Percentiles rank a stretch among this genome's conserved stretches.
These are phyloP conservation scores for Sylvilagus floridanus DNA, from an alignment of 2,797 vertebrate species.

Conservation along the genomic window DNA sequence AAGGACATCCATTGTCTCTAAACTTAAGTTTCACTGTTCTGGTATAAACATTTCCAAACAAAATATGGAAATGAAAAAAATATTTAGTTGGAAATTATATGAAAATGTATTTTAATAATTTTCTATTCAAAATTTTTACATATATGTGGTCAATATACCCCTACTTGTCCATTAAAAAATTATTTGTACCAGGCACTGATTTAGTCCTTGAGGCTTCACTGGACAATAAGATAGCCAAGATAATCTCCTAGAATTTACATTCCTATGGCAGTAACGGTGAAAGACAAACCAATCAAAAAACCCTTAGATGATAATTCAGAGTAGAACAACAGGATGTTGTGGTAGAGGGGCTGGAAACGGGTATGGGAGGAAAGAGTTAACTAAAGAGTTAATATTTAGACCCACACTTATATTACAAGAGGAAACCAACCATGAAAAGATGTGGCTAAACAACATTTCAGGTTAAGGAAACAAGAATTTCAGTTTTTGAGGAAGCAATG, in stretches of 20 bases:
- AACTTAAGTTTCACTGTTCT: no score
- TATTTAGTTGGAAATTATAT: background rate
- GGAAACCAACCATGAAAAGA: background rate
- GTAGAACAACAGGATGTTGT: background rate
- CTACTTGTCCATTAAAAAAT: background rate
- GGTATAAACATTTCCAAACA: no score
- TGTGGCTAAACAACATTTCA: background rate
- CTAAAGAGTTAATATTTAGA: constrained; percentile 27
- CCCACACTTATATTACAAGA: background rate
- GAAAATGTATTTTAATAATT: constrained; percentile 29
- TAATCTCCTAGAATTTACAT: background rate
- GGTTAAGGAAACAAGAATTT: background rate
- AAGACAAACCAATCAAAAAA: constrained; percentile 25
- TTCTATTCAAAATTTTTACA: constrained; percentile 51
- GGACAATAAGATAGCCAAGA: background rate
- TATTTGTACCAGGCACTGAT: background rate
- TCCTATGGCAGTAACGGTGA: background rate
- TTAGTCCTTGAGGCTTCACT: background rate
- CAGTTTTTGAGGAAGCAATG: background rate
- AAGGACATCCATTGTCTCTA: no score
- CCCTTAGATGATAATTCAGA: background rate
- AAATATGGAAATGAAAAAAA: no score
- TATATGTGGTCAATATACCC: background rate
- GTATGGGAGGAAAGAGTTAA: background rate
- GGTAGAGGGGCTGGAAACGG: background rate